A percentile compares a stretch with the other conserved stretches of the same genome.
Evolutionary conservation across 2,888 invertebrate species (phyloP).

Genomic region (Drosophila testacea): DNA sequence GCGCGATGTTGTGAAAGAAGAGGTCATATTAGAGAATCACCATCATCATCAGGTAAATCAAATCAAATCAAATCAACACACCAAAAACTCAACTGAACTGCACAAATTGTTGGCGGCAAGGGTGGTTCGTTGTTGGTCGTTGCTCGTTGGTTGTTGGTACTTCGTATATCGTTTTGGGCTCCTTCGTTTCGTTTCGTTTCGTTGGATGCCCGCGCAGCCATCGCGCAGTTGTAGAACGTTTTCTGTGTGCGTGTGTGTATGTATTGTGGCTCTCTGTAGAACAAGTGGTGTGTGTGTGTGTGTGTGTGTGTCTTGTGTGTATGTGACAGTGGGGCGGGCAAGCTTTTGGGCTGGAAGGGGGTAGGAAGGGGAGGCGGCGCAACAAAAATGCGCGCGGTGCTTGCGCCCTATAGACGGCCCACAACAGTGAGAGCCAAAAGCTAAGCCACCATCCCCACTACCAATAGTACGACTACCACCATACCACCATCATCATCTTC

Average conservation of each 20-base stretch:
- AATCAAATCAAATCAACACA: conserved; percentile 28
- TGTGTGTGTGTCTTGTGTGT: conserved; percentile 32
- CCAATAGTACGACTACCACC: neutral
- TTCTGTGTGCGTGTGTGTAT: conserved; percentile 33
- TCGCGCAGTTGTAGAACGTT: conserved; percentile 72
- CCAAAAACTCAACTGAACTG: conserved; percentile 36
- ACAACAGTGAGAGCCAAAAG: conserved; percentile 35
- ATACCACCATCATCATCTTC: conserved; percentile 25
- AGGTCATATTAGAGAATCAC: conserved; percentile 82
- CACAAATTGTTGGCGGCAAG: conserved; percentile 55
- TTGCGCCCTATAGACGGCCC: conserved; percentile 68
- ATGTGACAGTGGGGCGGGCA: conserved; percentile 29
- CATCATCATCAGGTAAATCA: conserved; percentile 72
- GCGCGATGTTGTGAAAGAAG: conserved; percentile 83
- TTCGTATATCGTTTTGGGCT: neutral
- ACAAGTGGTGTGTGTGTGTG: conserved; percentile 36
- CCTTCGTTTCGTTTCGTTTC: conserved; percentile 25
- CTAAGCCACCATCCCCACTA: conserved; percentile 14
- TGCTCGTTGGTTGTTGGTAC: neutral
- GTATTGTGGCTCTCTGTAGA: conserved; percentile 30
- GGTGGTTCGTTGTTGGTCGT: conserved; percentile 42
- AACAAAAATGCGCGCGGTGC: conserved; percentile 77
- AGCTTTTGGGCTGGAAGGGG: conserved; percentile 17
- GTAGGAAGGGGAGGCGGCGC: conserved; percentile 54
- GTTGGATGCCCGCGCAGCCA: conserved; percentile 68